Evolutionary conservation across 2,113 vertebrate species (phyloP), one percentile per base, ranked within the genome.

Genomic region (Elephantulus edwardii): DNA sequence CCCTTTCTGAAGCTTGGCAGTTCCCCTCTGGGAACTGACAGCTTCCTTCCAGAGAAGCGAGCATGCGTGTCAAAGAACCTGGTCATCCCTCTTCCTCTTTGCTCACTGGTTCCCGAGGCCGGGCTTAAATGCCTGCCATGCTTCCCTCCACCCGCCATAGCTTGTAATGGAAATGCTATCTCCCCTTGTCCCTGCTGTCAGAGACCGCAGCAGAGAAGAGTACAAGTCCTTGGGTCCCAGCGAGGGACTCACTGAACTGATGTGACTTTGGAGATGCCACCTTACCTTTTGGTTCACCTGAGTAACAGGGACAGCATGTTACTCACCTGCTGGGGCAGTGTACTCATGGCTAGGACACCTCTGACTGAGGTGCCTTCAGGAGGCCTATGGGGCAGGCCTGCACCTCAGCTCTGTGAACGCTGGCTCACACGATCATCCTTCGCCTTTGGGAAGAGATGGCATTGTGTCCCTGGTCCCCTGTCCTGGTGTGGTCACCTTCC

Each of bases 321-420:
- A 9, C 26, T 79, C 33, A 26, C 40, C 26, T 0, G 0, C 30
- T 28, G 20, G 40, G 20, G n/a, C 62, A 19, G n/a, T 14, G 3
- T 35, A 68, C 66, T 19, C 4, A 9, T 38, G 66, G 24, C 66
- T 35, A 38, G 64, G 19, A 10, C 38, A 9, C 35, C 19, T 68
- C 66, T 0, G 70, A 19, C 5, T 44, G 64, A 52, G 44, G 26
- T 35, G 56, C 26, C 1, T 8, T 0, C 38, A 66, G 66, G 28
- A 70, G 1, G 71, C 28, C 42, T 7, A 0, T 0, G 24, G 30
- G 44, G 56, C 1, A 4, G 28, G 35, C 3, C 13, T 14, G 24
- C 4, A 4, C 52, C 60, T 14, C 46, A 62, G 26, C 1, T 2
- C 1, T 20, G 38, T n/a, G 11, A 17, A 35, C 0, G 0, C 4